These are phyloP conservation scores for Colossoma macropomum DNA, from an alignment of 2,113 vertebrate species.

Conservation along the genomic window DNA sequence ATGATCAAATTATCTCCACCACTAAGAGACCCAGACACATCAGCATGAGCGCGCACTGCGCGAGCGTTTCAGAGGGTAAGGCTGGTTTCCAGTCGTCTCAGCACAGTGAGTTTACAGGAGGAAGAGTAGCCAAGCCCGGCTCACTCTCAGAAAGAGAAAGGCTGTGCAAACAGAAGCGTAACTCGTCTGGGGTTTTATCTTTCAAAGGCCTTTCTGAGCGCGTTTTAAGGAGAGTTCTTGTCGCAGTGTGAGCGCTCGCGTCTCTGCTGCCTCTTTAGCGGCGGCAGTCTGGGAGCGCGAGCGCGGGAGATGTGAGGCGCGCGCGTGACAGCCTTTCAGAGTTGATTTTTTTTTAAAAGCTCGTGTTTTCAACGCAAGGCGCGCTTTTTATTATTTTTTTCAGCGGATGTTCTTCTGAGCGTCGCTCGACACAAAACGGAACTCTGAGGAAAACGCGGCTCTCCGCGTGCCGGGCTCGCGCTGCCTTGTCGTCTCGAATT, in stretches of 20 bases:
- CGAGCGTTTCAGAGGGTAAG: background rate
- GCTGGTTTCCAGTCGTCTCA: conserved; percentile 10
- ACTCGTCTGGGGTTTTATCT: background rate
- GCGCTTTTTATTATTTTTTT: conserved; percentile 8
- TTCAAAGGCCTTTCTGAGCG: background rate
- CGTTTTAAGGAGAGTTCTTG: conserved; percentile 2
- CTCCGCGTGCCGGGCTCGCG: conserved; percentile 38
- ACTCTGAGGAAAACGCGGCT: conserved; percentile 25
- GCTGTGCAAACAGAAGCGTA: background rate
- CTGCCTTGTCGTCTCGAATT: conserved; percentile 53
- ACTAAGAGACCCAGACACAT: background rate
- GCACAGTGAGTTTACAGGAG: background rate
- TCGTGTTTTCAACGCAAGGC: conserved; percentile 3
- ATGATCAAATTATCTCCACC: background rate
- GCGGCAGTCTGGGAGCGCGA: conserved; percentile 11
- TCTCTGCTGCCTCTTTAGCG: conserved; percentile 32
- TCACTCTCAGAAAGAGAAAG: background rate
- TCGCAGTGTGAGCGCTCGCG: conserved; percentile 1
- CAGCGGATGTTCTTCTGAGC: conserved; percentile 44
- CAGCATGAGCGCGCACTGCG: background rate
- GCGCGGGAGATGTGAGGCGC: background rate
- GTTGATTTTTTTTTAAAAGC: conserved; percentile 14
- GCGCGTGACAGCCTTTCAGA: conserved; percentile 50
- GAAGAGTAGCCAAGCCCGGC: background rate
- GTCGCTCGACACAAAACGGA: conserved; percentile 41